These are phyloP conservation scores for Theristicus caerulescens DNA, from an alignment of 2,113 vertebrate genomes.

Conservation along the genomic window DNA sequence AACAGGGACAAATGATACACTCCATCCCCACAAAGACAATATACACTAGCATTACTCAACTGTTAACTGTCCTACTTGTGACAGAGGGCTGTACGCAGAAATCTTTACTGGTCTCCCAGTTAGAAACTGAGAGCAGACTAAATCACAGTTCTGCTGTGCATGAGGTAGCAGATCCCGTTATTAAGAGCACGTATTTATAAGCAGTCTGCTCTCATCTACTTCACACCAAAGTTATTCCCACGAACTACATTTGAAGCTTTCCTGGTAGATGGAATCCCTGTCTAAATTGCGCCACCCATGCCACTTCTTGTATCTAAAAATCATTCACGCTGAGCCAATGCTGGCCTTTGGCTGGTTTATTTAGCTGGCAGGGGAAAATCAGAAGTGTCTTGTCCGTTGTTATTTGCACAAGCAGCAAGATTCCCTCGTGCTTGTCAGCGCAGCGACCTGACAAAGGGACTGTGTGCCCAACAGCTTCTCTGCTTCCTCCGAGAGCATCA, in stretches of 20 bases:
- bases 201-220: neutral
- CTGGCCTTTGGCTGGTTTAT: neutral
- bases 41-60: neutral
- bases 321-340: neutral
- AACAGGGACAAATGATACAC: neutral
- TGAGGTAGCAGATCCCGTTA: neutral
- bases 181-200: neutral
- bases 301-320: neutral
- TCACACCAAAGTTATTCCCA: neutral
- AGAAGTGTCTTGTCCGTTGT: neutral
- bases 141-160: neutral
- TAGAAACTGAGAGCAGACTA: neutral
- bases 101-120: neutral
- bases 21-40: neutral
- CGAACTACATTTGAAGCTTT: neutral
- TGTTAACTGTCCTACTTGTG: neutral
- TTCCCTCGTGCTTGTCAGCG: neutral
- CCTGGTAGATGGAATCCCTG: neutral
- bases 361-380: neutral
- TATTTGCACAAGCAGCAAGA: neutral
- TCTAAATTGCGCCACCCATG: neutral
- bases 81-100: neutral
- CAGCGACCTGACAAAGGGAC: neutral
- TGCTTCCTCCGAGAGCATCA: neutral
- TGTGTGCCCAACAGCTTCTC: neutral